A percentile compares a stretch with the other conserved stretches of the same genome.
Evolutionary conservation across 2,797 vertebrate species (phyloP).

Genomic region (Peromyscus eremicus): DNA sequence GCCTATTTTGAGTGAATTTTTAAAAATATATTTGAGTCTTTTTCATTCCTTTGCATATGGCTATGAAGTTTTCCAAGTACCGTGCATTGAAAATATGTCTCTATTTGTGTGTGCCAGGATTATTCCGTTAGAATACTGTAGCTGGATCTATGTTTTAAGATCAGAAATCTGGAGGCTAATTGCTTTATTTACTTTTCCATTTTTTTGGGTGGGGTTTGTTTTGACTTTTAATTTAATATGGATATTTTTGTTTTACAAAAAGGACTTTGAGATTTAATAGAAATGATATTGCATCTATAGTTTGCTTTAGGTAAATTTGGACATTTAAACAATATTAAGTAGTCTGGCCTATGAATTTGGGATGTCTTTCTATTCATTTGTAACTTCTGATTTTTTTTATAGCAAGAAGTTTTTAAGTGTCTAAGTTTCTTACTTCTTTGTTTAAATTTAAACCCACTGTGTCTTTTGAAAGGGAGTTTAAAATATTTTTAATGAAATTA

Average conservation of each 20-base stretch:
- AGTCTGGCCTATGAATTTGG: background rate
- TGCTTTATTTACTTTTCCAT: background rate
- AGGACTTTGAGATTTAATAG: background rate
- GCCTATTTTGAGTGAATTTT: background rate
- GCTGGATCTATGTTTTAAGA: background rate
- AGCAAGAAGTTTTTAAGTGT: background rate
- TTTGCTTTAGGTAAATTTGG: background rate
- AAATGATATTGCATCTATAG: background rate
- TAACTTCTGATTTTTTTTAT: constrained; percentile 10
- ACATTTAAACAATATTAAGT: background rate
- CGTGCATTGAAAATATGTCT: background rate
- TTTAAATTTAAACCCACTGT: constrained; percentile 28
- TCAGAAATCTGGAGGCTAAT: background rate
- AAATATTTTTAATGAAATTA: constrained; percentile 40
- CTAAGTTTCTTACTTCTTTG: background rate
- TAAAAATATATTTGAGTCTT: background rate
- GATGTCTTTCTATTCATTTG: background rate
- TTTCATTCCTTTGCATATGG: background rate
- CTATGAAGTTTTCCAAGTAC: background rate
- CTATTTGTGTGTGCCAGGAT: background rate
- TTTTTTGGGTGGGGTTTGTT: background rate
- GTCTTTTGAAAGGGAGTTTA: background rate
- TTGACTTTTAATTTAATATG: background rate
- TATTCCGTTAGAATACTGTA: background rate
- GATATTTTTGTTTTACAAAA: background rate